phyloP scores from a whole-genome alignment of 2,888 invertebrate species.

The Tyria jacobaeae region DNA sequence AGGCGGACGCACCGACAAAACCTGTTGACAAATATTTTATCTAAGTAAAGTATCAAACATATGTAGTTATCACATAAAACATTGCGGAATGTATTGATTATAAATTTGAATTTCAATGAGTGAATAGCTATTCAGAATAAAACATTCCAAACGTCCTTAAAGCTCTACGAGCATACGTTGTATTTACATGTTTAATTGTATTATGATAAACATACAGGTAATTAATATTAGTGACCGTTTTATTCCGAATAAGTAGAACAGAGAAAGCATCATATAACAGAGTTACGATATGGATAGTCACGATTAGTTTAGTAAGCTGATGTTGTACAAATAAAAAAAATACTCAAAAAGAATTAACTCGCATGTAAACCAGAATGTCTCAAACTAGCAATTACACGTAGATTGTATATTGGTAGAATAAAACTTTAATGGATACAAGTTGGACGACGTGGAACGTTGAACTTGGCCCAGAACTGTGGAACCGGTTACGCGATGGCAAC shows the following conservation, averaged over 20 bases:
- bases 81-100: background rate
- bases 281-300: background rate
- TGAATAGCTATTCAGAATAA: constrained; percentile 3
- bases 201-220: too few relatives aligned
- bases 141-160: background rate
- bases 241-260: background rate
- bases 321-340: background rate
- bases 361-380: background rate
- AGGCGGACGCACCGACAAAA: constrained; percentile 15
- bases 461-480: constrained; percentile 59
- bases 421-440: constrained; percentile 21
- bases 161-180: background rate
- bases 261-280: background rate
- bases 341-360: background rate
- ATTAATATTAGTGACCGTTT: too few relatives aligned
- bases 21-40: constrained; percentile 35
- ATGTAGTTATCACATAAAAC: too few relatives aligned
- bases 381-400: background rate
- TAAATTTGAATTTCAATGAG: background rate
- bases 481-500: constrained; percentile 54
- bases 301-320: too few relatives aligned
- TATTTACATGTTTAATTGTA: background rate
- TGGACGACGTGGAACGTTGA: constrained; percentile 43
- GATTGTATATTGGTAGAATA: constrained; percentile 8
- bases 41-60: constrained; percentile 4